Conservation (phyloP, 2,113 vertebrate species). For the Trichomycterus rosablanca region DNA sequence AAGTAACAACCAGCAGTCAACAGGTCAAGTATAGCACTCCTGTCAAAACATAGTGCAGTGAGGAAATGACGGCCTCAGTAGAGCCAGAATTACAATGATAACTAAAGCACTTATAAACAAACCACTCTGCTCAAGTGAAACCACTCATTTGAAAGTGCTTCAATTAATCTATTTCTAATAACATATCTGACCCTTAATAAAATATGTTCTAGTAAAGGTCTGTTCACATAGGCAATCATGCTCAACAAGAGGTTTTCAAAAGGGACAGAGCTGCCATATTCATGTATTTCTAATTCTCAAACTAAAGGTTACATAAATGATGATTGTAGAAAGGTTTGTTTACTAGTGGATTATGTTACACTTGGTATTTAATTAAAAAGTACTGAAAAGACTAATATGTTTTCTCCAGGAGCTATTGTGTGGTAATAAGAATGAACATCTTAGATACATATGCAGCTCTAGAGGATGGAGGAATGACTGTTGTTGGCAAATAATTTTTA, state of each 20-base stretch:
- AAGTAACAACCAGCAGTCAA: slow-evolving; percentile 22
- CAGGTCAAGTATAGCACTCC: slow-evolving; percentile 13
- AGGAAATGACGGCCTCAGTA: slow-evolving; percentile 17
- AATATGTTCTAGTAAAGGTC: slow-evolving; percentile 17
- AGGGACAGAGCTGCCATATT: too few species aligned
- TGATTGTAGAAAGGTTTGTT: too few species aligned
- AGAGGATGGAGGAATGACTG: too few species aligned
- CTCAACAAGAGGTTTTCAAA: neutral
- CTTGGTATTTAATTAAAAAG: too few species aligned
- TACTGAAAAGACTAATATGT: too few species aligned
- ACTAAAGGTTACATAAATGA: too few species aligned
- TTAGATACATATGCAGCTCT: too few species aligned
- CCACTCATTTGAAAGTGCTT: slow-evolving; percentile 38
- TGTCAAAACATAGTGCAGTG: slow-evolving; percentile 10
- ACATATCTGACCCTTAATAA: slow-evolving; percentile 29
- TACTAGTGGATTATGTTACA: too few species aligned
- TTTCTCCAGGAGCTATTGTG: too few species aligned
- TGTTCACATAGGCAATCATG: slow-evolving; percentile 8
- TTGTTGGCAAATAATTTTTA: too few species aligned
- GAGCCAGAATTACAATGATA: slow-evolving; percentile 38
- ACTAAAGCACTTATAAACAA: slow-evolving; percentile 37
- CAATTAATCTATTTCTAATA: slow-evolving; percentile 40
- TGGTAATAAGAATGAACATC: too few species aligned
- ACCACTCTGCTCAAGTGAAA: slow-evolving; percentile 29
- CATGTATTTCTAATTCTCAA: too few species aligned